These are phyloP conservation scores for Lasioglossum villosulum DNA, from an alignment of 2,888 invertebrate genomes.

Conservation along the genomic window DNA sequence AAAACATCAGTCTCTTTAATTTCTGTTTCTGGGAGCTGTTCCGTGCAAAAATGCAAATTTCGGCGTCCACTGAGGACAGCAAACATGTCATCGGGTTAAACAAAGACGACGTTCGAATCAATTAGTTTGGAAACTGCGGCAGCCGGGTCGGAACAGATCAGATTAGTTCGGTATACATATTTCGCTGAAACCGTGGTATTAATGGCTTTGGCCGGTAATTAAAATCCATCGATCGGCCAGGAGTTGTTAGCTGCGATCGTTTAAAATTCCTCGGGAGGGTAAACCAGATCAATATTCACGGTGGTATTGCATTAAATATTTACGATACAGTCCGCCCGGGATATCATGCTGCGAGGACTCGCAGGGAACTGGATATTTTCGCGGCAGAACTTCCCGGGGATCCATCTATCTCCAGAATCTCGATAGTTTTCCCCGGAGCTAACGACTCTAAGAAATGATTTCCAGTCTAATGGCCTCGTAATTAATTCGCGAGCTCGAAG, in stretches of 20 bases:
- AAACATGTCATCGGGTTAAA: background rate
- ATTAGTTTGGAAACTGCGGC: background rate
- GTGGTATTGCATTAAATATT: background rate
- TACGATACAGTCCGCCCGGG: background rate
- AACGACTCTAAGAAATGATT: slow-evolving; percentile 13
- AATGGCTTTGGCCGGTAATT: slow-evolving; percentile 5
- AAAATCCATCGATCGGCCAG: slow-evolving; percentile 4
- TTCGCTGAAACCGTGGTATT: slow-evolving; percentile 7
- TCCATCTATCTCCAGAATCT: background rate
- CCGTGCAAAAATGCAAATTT: background rate
- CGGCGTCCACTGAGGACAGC: background rate
- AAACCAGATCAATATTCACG: slow-evolving; percentile 15
- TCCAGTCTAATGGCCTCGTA: background rate
- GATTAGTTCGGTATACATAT: slow-evolving; percentile 10
- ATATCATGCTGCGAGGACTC: background rate
- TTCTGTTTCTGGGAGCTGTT: background rate
- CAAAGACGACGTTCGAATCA: slow-evolving; percentile 6
- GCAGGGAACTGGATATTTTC: background rate
- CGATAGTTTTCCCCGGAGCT: background rate
- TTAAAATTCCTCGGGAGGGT: slow-evolving; percentile 8
- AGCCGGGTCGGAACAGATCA: slow-evolving; percentile 6
- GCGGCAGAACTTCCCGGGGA: background rate
- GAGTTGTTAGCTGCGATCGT: slow-evolving; percentile 1
- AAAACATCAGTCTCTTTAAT: background rate
- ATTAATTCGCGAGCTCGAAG: slow-evolving; percentile 1